Base-by-base conservation (phyloP, 1,140 invertebrate species). In the Neodiprion virginianus region DNA sequence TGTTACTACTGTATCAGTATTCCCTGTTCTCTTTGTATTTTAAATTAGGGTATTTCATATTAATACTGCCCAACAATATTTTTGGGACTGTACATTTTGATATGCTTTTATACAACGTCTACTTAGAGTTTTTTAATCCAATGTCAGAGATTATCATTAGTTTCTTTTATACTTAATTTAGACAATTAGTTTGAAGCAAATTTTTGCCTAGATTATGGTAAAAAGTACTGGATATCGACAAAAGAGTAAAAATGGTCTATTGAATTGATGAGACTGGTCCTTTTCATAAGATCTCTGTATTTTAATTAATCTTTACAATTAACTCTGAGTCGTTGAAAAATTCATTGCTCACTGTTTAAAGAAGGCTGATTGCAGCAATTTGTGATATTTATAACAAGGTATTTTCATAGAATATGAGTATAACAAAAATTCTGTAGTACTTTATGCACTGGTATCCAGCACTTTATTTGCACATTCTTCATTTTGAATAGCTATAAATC, bases 1-100 rank as follows among this genome's bases (percentile, higher is more conserved):
- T 79, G 74, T 75, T 79, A 78, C 80, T 78, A 81, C 74, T 79
- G 77, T 77, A 81, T 85, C 85, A 86, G 85, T 86, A 86, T 85
- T 86, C 78, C 77, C 79, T 78, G 73, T 80, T 61, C 11, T 81
- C 69, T 79, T 78, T 49, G 73, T 77, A 75, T 77, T 77, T 76
- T 74, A 67, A 76, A 74, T 77, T 77, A 77, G 78, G 53, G n/a
- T 61, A 61, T 14, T 79, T 77, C 70, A 76, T 74, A 75, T 73
- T 74, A 73, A 69, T 75, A 76, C 53, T 73, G 73, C 71, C 69
- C 50, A 74, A 71, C 74, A 72, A 74, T 80, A 74, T 71, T 74
- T 75, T 53, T 76, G 72, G 72, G 71, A 74, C 78, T 77, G 73
- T 14, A 14, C 75, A 74, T 68, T 75, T 69, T 69, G 11, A 69